Conservation (phyloP, 2,797 vertebrate genomes). For the Naso thynnoides region DNA sequence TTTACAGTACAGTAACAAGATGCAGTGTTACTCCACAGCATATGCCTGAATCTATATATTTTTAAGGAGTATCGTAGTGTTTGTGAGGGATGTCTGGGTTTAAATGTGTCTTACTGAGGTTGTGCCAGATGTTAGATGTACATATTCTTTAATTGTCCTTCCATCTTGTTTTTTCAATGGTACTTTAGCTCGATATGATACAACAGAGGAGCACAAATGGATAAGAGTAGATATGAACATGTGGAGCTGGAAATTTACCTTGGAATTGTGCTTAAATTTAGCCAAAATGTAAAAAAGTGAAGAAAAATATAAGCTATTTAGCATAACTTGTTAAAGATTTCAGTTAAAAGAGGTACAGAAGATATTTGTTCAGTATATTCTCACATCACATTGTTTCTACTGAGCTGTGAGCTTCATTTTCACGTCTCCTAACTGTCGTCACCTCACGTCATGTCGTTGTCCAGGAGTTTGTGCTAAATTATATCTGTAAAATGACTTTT, state of each 20-base stretch:
- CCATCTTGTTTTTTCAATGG: slow-evolving; percentile 2
- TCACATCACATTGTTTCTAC: slow-evolving; percentile 44
- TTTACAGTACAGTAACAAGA: slow-evolving; percentile 48
- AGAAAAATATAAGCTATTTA: slow-evolving; percentile 21
- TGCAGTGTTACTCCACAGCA: slow-evolving; percentile 56
- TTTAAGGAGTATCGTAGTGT: slow-evolving; percentile 56
- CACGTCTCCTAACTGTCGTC: slow-evolving; percentile 24
- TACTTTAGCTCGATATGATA: slow-evolving; percentile 1
- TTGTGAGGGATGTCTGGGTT: slow-evolving; percentile 50
- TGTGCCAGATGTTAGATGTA: slow-evolving; percentile 32
- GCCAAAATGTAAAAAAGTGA: slow-evolving; percentile 15
- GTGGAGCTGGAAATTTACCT: slow-evolving; percentile 27
- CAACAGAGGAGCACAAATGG: not conserved
- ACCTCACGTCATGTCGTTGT: slow-evolving; percentile 27
- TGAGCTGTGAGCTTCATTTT: slow-evolving; percentile 37
- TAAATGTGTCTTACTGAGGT: slow-evolving; percentile 30
- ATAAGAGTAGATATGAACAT: slow-evolving; percentile 33
- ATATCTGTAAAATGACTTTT: slow-evolving; percentile 3
- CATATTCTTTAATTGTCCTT: slow-evolving; percentile 3
- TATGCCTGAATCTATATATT: slow-evolving; percentile 60
- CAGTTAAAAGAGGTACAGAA: slow-evolving; percentile 12
- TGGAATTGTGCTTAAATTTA: slow-evolving; percentile 12
- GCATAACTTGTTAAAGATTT: slow-evolving; percentile 19
- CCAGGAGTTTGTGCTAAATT: slow-evolving; percentile 20
- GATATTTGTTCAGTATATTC: slow-evolving; percentile 43